Percentiles rank a stretch among this genome's conserved stretches.
These are phyloP conservation scores for Lethenteron camtschaticum DNA, from an alignment of 2,113 vertebrate genomes.

Conservation along the genomic window DNA sequence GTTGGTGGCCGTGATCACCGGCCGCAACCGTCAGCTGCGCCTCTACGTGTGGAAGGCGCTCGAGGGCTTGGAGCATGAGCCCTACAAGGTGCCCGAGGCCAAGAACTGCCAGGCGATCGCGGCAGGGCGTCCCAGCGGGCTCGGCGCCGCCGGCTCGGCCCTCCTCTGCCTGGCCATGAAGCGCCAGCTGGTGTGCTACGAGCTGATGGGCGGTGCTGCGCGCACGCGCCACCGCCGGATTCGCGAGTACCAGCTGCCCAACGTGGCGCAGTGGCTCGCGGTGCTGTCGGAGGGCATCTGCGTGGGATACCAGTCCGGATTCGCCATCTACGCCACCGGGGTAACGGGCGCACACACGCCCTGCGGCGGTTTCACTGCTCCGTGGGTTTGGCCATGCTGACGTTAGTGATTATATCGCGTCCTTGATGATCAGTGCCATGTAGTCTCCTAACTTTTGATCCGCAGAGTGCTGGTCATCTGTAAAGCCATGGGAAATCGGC, in stretches of 20 bases:
- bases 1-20: constrained; percentile 79
- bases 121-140: constrained; percentile 47
- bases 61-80: constrained; percentile 69
- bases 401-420: too few species aligned
- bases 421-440: too few species aligned
- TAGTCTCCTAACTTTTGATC: too few species aligned
- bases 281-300: constrained; percentile 68
- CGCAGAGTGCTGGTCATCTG: too few species aligned
- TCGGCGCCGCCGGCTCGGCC: constrained; percentile 29
- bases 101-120: constrained; percentile 69
- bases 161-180: constrained; percentile 76
- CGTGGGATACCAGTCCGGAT: constrained; percentile 77
- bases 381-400: too few species aligned
- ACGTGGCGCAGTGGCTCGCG: constrained; percentile 75
- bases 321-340: constrained; percentile 32
- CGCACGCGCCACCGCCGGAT: constrained; percentile 66
- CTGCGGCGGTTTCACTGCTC: too few species aligned
- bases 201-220: constrained; percentile 67
- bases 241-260: constrained; percentile 68
- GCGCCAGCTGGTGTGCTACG: constrained; percentile 71
- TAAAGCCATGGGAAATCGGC: too few species aligned
- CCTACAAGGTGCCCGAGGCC: constrained; percentile 69
- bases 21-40: constrained; percentile 84
- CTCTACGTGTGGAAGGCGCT: constrained; percentile 59
- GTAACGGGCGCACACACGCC: too few species aligned